These are phyloP conservation scores for Dorcus parallelipipedus DNA, from an alignment of 2,888 invertebrate species.

Conservation along the genomic window DNA sequence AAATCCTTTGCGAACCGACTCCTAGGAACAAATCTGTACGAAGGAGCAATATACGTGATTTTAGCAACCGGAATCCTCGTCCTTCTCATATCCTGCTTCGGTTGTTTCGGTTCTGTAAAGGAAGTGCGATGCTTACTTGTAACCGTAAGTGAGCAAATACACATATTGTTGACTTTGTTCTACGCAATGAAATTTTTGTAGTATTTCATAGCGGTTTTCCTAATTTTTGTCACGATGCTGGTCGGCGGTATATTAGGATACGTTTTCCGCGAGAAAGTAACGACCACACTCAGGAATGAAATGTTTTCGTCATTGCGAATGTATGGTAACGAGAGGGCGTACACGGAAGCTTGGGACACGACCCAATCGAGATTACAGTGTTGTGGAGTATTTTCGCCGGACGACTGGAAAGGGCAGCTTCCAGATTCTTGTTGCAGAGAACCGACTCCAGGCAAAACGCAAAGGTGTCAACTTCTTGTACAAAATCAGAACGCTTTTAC, in stretches of 20 bases:
- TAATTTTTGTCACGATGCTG: constrained; percentile 86
- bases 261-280: constrained; percentile 83
- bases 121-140: constrained; percentile 92
- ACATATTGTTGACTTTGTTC: not conserved
- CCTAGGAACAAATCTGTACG: constrained; percentile 82
- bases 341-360: constrained; percentile 83
- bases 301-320: constrained; percentile 73
- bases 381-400: constrained; percentile 75
- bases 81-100: constrained; percentile 81
- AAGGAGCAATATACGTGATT: constrained; percentile 81
- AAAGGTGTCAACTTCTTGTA: constrained; percentile 54
- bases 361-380: constrained; percentile 82
- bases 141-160: constrained; percentile 58
- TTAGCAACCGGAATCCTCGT: constrained; percentile 79
- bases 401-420: constrained; percentile 71
- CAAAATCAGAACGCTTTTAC: constrained; percentile 56
- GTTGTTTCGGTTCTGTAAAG: constrained; percentile 89
- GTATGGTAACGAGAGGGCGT: constrained; percentile 66
- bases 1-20: constrained; percentile 81
- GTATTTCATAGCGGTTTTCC: constrained; percentile 86
- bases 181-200: constrained; percentile 49
- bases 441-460: constrained; percentile 54
- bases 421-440: constrained; percentile 78
- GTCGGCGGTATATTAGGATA: constrained; percentile 89
- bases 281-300: constrained; percentile 70